phyloP scores from a whole-genome alignment of 2,888 invertebrate species.

The Metalampra italica region DNA sequence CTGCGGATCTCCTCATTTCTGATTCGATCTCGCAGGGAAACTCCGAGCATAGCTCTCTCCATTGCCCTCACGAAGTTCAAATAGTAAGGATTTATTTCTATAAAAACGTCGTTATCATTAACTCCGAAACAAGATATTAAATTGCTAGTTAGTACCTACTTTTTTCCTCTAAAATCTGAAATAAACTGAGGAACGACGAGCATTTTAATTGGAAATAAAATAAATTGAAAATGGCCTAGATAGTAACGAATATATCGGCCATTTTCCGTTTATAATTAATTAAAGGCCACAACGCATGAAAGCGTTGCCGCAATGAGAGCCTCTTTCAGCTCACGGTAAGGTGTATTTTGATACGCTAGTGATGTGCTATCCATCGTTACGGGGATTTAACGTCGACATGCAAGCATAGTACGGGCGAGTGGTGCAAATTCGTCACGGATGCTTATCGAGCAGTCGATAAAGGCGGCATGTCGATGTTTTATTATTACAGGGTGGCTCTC shows the following conservation, averaged over 20 bases:
- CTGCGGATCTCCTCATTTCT: no score
- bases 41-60: no score
- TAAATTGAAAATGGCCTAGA: no score
- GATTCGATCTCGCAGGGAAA: no score
- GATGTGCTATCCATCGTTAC: constrained; percentile 21
- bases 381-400: constrained; percentile 24
- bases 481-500: constrained; percentile 57
- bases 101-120: no score
- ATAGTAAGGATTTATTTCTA: no score
- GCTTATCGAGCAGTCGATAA: constrained; percentile 72
- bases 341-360: constrained; percentile 18
- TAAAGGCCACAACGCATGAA: constrained; percentile 10
- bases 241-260: constrained; percentile 60
- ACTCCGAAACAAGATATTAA: no score
- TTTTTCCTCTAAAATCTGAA: constrained; percentile 17
- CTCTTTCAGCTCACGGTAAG: constrained; percentile 9
- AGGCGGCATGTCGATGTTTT: constrained; percentile 69
- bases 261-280: constrained; percentile 33
- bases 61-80: no score
- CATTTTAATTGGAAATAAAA: constrained; percentile 68
- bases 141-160: background rate
- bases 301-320: constrained; percentile 12
- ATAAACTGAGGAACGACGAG: constrained; percentile 45
- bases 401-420: constrained; percentile 54
- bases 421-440: constrained; percentile 77